Evolutionary conservation across 2,113 vertebrate genomes (phyloP).

Genomic region (Mobula hypostoma): DNA sequence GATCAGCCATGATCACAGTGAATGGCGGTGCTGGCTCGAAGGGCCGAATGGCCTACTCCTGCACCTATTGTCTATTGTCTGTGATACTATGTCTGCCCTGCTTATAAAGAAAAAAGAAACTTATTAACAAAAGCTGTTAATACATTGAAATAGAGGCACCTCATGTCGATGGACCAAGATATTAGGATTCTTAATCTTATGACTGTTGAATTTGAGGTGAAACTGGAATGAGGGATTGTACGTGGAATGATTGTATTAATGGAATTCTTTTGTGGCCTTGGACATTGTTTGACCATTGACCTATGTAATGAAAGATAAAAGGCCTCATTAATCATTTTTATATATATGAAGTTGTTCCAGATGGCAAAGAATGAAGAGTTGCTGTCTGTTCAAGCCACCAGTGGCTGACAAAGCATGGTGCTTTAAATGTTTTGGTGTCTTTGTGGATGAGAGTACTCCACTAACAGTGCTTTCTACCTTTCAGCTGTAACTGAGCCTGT

Average conservation of each 20-base stretch:
- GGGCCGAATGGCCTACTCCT: too few species aligned
- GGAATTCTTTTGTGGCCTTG: background rate
- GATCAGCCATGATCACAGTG: too few species aligned
- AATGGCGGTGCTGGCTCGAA: too few species aligned
- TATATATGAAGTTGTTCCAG: background rate
- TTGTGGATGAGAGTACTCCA: conserved; percentile 48
- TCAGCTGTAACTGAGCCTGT: conserved; percentile 81
- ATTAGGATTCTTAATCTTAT: background rate
- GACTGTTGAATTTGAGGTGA: background rate
- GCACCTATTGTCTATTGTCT: too few species aligned
- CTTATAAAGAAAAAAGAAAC: background rate
- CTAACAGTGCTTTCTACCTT: conserved; percentile 49
- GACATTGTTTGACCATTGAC: background rate
- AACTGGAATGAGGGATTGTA: background rate
- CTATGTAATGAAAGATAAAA: background rate
- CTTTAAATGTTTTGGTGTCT: conserved; percentile 46
- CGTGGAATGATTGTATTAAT: background rate
- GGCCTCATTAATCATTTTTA: background rate
- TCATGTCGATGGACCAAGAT: background rate
- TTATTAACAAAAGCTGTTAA: background rate
- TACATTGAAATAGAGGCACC: background rate
- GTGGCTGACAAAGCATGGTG: conserved; percentile 48
- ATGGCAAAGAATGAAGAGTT: conserved; percentile 50
- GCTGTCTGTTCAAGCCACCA: conserved; percentile 46
- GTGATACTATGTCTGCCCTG: background rate